Evolutionary conservation across 1,140 invertebrate species (phyloP).

Genomic region (Propsilocerus akamusi): DNA sequence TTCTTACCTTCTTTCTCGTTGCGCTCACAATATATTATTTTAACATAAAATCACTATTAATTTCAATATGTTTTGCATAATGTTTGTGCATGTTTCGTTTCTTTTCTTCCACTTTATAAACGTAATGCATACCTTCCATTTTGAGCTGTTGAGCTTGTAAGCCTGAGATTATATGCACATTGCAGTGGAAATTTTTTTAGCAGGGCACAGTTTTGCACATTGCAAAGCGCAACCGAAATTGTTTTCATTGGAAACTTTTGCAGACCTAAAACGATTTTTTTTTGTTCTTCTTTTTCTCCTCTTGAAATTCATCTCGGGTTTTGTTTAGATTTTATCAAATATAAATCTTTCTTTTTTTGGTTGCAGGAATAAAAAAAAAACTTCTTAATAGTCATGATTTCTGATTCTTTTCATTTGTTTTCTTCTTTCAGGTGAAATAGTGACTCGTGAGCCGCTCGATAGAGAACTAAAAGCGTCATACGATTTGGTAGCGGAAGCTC

Average conservation of each 20-base stretch:
- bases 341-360: no score
- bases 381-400: no score
- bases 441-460: slow-evolving; percentile 62
- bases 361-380: no score
- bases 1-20: background rate
- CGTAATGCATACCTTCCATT: background rate
- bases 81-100: background rate
- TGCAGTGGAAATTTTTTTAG: no score
- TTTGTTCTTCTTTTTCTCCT: no score
- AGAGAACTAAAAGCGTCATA: slow-evolving; percentile 59
- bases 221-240: no score
- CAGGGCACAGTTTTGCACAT: no score
- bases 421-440: slow-evolving; percentile 55
- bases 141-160: background rate
- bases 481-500: slow-evolving; percentile 65
- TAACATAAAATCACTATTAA: background rate
- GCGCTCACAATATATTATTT: background rate
- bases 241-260: no score
- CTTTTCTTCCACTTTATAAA: background rate
- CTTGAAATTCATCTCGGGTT: no score
- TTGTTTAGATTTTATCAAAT: no score
- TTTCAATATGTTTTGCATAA: background rate
- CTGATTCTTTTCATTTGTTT: slow-evolving; percentile 6
- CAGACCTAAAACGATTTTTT: no score
- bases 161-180: background rate